These are phyloP conservation scores for Rhodeus uyekii DNA, from an alignment of 2,797 vertebrate genomes.

Conservation along the genomic window DNA sequence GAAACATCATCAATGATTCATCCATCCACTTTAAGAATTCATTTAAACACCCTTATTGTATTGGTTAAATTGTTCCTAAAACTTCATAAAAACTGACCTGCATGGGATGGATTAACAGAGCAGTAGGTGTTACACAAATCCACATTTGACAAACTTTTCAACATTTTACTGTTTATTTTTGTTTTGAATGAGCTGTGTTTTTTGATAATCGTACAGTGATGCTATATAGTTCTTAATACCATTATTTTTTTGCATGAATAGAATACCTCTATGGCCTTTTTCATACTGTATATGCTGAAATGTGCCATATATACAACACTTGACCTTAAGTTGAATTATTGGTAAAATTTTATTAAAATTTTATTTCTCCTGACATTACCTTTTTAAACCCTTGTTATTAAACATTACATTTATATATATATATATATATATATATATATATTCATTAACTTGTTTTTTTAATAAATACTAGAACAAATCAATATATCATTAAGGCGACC, in stretches of 20 bases:
- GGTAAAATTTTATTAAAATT: not conserved
- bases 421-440: no score
- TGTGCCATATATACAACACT: no score
- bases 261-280: no score
- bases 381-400: no score
- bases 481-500: not conserved
- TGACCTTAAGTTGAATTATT: not conserved
- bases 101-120: not conserved
- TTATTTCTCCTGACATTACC: no score
- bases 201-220: no score
- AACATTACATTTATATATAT: not conserved
- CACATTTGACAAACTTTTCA: not conserved
- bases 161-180: not conserved
- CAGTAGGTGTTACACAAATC: not conserved
- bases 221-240: no score
- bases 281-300: no score
- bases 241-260: no score
- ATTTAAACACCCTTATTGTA: not conserved
- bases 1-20: no score
- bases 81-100: not conserved
- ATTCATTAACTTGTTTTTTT: not conserved
- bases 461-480: not conserved
- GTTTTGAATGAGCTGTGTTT: no score
- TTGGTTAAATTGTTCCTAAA: not conserved
- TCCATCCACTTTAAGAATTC: not conserved